Conservation (phyloP, 2,113 vertebrate species). For the Neolamprologus modestus region DNA sequence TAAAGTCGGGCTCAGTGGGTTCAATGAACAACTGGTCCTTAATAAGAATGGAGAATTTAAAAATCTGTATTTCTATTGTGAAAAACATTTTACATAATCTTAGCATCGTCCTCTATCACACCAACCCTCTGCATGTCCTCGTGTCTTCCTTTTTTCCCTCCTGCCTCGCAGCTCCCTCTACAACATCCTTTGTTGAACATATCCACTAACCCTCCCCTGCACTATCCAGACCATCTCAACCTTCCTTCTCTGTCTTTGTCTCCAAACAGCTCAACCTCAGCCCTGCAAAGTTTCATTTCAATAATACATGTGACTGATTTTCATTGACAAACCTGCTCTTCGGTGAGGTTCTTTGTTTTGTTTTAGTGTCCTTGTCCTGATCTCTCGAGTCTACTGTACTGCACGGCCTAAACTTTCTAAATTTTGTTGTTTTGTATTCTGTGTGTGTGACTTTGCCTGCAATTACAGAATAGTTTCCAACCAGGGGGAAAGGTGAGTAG, state of each 20-base stretch:
- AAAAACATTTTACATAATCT: not conserved
- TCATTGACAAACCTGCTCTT: not conserved
- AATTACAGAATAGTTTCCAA: not conserved
- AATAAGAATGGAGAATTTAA: not conserved
- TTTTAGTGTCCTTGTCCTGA: not conserved
- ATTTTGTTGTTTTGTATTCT: not conserved
- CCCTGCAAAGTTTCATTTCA: not conserved
- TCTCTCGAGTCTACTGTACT: not conserved
- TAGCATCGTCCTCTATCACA: not conserved
- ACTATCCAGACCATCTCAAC: not conserved
- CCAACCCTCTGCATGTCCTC: not conserved
- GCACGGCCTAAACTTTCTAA: not conserved
- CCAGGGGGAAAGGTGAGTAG: not conserved
- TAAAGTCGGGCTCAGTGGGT: not conserved
- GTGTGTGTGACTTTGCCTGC: not conserved
- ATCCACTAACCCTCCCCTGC: not conserved
- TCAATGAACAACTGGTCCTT: not conserved
- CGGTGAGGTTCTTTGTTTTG: not conserved
- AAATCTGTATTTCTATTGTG: not conserved
- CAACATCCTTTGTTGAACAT: not conserved
- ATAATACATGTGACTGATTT: not conserved
- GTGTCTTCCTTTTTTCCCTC: not conserved
- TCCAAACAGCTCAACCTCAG: not conserved
- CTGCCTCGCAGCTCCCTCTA: not conserved
- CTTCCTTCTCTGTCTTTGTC: not conserved